Evolutionary conservation across 2,888 invertebrate species (phyloP).

Genomic region (Tanytarsus gracilentus): DNA sequence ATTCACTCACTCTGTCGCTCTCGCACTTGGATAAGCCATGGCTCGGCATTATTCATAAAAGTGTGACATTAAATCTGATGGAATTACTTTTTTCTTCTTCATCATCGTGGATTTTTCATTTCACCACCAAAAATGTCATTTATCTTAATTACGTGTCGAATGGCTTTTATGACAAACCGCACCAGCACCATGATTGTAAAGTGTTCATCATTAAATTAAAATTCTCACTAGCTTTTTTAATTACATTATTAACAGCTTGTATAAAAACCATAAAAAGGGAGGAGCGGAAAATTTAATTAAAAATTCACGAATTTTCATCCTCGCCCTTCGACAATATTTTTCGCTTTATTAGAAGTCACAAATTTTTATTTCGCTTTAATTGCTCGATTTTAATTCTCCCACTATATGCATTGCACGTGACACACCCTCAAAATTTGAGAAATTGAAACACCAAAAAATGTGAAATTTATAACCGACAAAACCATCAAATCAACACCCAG

Average conservation of each 20-base stretch:
- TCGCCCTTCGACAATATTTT: no score
- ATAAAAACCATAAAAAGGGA: neutral
- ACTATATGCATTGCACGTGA: conserved; percentile 1
- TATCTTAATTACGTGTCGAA: conserved; percentile 19
- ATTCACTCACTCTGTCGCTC: neutral
- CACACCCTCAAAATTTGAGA: neutral
- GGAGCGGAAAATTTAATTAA: conserved; percentile 1
- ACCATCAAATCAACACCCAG: conserved; percentile 9
- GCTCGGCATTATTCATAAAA: conserved; percentile 6
- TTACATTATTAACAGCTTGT: neutral
- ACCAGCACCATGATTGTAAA: neutral
- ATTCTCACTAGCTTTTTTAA: neutral
- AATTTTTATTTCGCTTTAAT: neutral
- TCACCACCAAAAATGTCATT: conserved; percentile 15
- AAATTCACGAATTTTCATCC: conserved; percentile 1
- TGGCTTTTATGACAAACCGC: neutral
- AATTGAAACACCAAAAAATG: neutral
- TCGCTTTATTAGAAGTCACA: no score
- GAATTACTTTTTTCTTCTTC: neutral
- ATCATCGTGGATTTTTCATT: conserved; percentile 6
- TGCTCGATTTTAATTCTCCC: neutral
- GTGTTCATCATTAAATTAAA: neutral
- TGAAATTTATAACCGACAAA: neutral
- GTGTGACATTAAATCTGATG: neutral
- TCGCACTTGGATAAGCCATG: neutral